These are phyloP conservation scores for Chloroceryle amazona DNA, from an alignment of 2,797 vertebrate genomes.

Conservation along the genomic window DNA sequence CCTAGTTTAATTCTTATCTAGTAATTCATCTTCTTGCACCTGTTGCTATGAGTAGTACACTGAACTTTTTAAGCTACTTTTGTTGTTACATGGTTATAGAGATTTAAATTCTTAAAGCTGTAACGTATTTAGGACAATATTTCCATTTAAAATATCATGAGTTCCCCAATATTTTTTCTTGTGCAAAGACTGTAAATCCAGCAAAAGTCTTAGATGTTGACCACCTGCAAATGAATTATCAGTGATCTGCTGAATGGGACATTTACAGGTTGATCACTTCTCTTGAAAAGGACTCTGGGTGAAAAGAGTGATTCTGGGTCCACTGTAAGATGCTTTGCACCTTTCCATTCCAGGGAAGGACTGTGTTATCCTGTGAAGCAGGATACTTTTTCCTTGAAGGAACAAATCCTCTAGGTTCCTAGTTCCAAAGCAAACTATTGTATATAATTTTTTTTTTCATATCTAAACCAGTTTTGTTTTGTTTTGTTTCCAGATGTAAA, in stretches of 20 bases:
- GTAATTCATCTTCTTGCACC: neutral
- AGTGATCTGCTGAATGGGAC: neutral
- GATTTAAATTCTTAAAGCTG: neutral
- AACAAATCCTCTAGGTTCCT: neutral
- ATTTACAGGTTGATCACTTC: neutral
- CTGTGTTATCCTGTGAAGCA: neutral
- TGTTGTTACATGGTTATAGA: neutral
- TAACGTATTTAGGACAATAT: neutral
- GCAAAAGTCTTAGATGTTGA: neutral
- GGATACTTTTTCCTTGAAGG: neutral
- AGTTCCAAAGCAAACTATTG: neutral
- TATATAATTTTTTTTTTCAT: neutral
- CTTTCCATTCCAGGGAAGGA: neutral
- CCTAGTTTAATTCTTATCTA: neutral
- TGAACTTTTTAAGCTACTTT: neutral
- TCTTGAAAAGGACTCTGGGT: neutral
- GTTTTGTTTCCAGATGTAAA: neutral
- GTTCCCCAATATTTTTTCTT: neutral
- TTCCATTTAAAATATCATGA: neutral
- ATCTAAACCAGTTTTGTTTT: neutral
- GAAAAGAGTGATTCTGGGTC: neutral
- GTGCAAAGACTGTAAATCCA: neutral
- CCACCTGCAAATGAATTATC: neutral
- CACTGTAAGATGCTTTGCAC: neutral
- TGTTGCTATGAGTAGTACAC: neutral